These are phyloP conservation scores for Eulithis testata DNA, from an alignment of 2,888 invertebrate species.

Conservation along the genomic window DNA sequence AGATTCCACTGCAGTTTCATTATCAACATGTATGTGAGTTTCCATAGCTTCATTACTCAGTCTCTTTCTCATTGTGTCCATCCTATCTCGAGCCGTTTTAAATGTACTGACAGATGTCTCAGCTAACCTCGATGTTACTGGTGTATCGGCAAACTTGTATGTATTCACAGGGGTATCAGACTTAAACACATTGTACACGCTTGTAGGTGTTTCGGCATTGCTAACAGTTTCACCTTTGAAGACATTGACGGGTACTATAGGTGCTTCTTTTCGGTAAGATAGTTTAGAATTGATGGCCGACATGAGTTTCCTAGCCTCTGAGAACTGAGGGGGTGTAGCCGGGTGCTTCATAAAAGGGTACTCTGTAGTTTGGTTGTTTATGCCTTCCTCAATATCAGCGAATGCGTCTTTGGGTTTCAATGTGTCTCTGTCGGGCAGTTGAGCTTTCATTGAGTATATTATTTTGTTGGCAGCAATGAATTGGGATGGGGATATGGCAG, in stretches of 20 bases:
- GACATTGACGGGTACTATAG: conserved; percentile 21
- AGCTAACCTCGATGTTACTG: conserved; percentile 33
- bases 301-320: conserved; percentile 74
- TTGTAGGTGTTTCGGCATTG: conserved; percentile 18
- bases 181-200: conserved; percentile 32
- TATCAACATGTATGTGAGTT: conserved; percentile 37
- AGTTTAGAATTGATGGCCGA: conserved; percentile 77
- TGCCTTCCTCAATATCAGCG: conserved; percentile 76
- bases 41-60: conserved; percentile 58
- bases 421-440: conserved; percentile 70
- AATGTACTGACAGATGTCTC: conserved; percentile 33
- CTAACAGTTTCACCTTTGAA: conserved; percentile 11
- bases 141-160: conserved; percentile 18
- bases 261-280: conserved; percentile 46
- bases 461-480: conserved; percentile 79
- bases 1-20: conserved; percentile 50
- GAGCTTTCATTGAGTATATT: conserved; percentile 78
- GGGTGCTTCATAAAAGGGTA: conserved; percentile 77
- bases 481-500: conserved; percentile 72
- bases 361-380: conserved; percentile 72
- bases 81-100: conserved; percentile 62
- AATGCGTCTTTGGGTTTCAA: conserved; percentile 72
- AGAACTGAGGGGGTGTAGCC: conserved; percentile 77
- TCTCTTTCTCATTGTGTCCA: conserved; percentile 59
- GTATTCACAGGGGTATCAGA: conserved; percentile 26